Evolutionary conservation across 2,113 vertebrate genomes (phyloP).

Genomic region (Pterocles orientalis): DNA sequence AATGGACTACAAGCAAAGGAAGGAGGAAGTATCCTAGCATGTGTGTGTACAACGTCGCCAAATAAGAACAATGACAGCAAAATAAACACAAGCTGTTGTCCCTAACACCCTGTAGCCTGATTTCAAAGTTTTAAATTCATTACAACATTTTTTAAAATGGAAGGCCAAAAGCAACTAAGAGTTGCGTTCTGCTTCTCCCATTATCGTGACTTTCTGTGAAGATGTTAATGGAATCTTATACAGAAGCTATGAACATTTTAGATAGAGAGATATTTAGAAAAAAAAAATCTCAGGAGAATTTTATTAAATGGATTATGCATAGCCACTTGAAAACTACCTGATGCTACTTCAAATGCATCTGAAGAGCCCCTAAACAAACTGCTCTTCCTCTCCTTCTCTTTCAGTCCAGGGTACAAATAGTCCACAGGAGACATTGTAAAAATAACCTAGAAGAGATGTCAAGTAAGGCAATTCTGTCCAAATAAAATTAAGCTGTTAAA

Average conservation of each 20-base stretch:
- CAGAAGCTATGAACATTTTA: background rate
- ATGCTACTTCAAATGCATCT: background rate
- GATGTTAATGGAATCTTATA: background rate
- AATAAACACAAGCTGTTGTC: background rate
- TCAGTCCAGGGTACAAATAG: background rate
- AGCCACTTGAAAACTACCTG: background rate
- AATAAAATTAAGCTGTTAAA: constrained; percentile 41
- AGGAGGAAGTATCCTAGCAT: background rate
- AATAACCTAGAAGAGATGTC: background rate
- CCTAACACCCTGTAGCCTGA: background rate
- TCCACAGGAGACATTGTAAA: background rate
- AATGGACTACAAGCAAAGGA: background rate
- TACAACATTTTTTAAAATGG: background rate
- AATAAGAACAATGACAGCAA: background rate
- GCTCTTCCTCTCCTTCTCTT: background rate
- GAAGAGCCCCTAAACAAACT: background rate
- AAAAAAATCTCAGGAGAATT: background rate
- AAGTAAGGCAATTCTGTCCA: background rate
- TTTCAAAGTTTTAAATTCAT: background rate
- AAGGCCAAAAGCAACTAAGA: background rate
- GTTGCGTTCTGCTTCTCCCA: background rate
- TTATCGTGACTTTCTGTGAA: background rate
- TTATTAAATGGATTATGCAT: background rate
- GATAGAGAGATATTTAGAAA: background rate
- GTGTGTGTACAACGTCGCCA: background rate